Evolutionary conservation across 2,113 vertebrate species (phyloP), one percentile per base, ranked within the genome.

Genomic region (Gymnarchus niloticus): DNA sequence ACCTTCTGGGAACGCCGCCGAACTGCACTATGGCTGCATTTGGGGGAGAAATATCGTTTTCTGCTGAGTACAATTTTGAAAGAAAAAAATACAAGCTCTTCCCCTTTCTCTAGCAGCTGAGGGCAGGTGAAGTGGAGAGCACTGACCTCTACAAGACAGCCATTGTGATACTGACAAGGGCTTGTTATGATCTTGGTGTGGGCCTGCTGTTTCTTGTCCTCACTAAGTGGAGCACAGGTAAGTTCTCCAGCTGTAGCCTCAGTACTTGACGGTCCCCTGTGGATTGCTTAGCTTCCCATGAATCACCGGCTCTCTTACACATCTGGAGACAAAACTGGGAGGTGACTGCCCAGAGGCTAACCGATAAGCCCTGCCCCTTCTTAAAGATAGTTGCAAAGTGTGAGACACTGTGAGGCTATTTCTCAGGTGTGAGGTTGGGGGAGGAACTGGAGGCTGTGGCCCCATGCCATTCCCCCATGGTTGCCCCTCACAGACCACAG

Each of bases 1-100:
- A 97, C 95, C 96, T 95, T 93, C 93, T 84, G 90, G 93, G 88
- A 93, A 28, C 88, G 17, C 91, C 12, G 44, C 44, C n/a, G 44
- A 78, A 78, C 37, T 48, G 41, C 8, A 21, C 12, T 1, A 52
- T 4, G 48, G 48, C 5, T 87, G 87, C 83, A 57, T 83, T 85
- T 88, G 54, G 61, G 90, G 87, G 89, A 88, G 90, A 89, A 89
- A 78, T 73, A 85, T 84, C 88, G 89, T 89, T 92, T 92, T 89
- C 80, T 89, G 89, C 84, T 19, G 4, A 48, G 78, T 52, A 52
- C 83, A 85, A 87, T 69, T 2, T 2, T 21, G 41, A 65, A 44
- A 28, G 48, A 14, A 41, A 2, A 21, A 48, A n/a, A 46, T 56
- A 65, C 25, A 84, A 23, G 28, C 25, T 65, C 61, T 37, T 25